Percentiles rank a stretch among this genome's conserved stretches.
Evolutionary conservation across 2,113 vertebrate species (phyloP).

Genomic region (Oenanthe melanoleuca): DNA sequence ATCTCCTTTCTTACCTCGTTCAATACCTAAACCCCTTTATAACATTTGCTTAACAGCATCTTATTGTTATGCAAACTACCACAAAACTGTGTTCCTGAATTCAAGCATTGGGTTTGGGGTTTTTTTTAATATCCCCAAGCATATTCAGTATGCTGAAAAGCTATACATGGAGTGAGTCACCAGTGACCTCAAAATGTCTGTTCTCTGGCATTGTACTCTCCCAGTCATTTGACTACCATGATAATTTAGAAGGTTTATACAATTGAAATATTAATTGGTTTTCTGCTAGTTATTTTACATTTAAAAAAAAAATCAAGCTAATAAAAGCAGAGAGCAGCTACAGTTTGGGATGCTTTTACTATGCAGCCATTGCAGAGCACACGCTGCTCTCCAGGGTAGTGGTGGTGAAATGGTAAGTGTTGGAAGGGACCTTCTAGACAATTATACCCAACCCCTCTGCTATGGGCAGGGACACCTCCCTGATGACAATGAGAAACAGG

Average conservation of each 20-base stretch:
- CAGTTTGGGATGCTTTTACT: background rate
- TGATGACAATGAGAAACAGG: background rate
- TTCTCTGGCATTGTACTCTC: background rate
- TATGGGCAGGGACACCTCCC: background rate
- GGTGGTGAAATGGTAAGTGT: background rate
- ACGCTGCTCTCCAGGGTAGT: background rate
- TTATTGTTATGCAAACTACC: background rate
- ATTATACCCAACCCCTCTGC: background rate
- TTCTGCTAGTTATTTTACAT: background rate
- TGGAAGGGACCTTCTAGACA: background rate
- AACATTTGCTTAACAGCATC: background rate
- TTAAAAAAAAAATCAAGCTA: background rate
- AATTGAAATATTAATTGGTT: background rate
- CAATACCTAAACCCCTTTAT: background rate
- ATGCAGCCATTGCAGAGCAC: background rate
- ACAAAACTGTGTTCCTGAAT: background rate
- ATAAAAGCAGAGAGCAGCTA: background rate
- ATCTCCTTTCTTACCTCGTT: background rate
- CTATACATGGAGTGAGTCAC: background rate
- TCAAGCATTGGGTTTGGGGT: background rate
- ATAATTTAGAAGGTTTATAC: background rate
- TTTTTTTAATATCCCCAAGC: background rate
- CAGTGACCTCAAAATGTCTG: background rate
- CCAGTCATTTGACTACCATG: background rate
- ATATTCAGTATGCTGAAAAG: background rate